Evolutionary conservation across 2,888 invertebrate genomes (phyloP), one percentile per base, ranked within the genome.

Genomic region (Callyntrura sp.): DNA sequence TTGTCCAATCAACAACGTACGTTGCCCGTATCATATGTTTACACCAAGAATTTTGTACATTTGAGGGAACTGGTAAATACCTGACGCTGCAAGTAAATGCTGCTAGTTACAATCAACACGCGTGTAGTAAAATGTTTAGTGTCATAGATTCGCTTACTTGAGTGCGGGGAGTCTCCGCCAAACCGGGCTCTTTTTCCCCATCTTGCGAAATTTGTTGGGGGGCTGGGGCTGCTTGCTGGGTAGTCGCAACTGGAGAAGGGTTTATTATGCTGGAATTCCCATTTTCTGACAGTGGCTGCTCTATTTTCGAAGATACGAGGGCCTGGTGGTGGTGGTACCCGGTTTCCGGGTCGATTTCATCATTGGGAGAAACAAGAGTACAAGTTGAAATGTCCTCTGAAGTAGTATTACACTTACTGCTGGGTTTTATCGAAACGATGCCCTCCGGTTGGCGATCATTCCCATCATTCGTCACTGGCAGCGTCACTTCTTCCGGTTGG

Each of bases 351-450:
- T 4, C 51, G 51, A 12, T 73, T 17, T 73, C n/a, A 20, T 73
- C 51, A 51, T 55, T 48, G 25, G 0, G 25, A 51, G 23, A 9
- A 51, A 25, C 51, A 48, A 76, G 25, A 51, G 51, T 76, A 14
- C 76, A 76, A n/a, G 25, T 51, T 43, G 76, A 76, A 76, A 25
- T 4, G 25, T 48, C 73, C 23, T 73, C 48, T 17, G 73, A 73
- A 48, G 73, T 48, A 48, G 25, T 12, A n/a, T 76, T 76, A 12
- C 76, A 76, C 14, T 55, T 11, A n/a, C 51, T 48, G 11, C 51
- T 76, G 5, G 76, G 51, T 11, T 51, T 76, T 8, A 76, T 12
- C 23, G 0, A 25, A 51, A 23, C 14, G 25, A 55, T n/a, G 25
- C 4, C 62, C 1, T 12, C 62, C 11, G 62, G 1, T 28, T 11